Percentiles rank a stretch among this genome's conserved stretches.
These are phyloP conservation scores for Drosophila pseudoobscura DNA, from an alignment of 1,140 invertebrate genomes.

Conservation along the genomic window DNA sequence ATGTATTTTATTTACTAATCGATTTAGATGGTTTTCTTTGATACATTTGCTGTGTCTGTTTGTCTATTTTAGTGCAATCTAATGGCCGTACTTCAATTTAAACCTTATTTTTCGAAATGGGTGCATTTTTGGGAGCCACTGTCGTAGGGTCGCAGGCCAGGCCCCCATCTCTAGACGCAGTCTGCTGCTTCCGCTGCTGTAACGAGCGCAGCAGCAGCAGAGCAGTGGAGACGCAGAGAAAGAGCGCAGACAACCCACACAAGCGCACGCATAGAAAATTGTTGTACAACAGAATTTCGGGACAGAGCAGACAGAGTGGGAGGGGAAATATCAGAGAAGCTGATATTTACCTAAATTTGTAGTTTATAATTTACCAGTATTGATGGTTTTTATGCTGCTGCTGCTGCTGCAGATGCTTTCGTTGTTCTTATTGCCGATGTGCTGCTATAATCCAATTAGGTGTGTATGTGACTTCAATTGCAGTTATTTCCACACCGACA, in stretches of 20 bases:
- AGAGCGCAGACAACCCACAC: slow-evolving; percentile 27
- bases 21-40: too few relatives aligned
- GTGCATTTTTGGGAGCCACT: slow-evolving; percentile 2
- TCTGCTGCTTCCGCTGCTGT: slow-evolving; percentile 31
- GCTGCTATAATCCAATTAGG: slow-evolving; percentile 71
- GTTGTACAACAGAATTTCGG: slow-evolving; percentile 29
- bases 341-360: slow-evolving; percentile 25
- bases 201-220: background rate
- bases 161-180: slow-evolving; percentile 38
- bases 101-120: too few relatives aligned
- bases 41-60: too few relatives aligned
- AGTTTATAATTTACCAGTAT: slow-evolving; percentile 60
- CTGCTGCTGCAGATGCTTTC: slow-evolving; percentile 21
- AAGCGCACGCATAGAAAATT: slow-evolving; percentile 48
- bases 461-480: slow-evolving; percentile 56
- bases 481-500: slow-evolving; percentile 61
- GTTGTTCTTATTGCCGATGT: slow-evolving; percentile 41
- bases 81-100: too few relatives aligned
- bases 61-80: too few relatives aligned
- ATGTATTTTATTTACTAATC: too few relatives aligned
- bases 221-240: background rate
- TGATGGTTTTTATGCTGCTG: slow-evolving; percentile 29
- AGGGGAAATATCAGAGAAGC: too few relatives aligned
- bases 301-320: slow-evolving; percentile 12
- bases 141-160: slow-evolving; percentile 34